phyloP scores from a whole-genome alignment of 2,113 vertebrate genomes.

The Halichoeres trimaculatus region DNA sequence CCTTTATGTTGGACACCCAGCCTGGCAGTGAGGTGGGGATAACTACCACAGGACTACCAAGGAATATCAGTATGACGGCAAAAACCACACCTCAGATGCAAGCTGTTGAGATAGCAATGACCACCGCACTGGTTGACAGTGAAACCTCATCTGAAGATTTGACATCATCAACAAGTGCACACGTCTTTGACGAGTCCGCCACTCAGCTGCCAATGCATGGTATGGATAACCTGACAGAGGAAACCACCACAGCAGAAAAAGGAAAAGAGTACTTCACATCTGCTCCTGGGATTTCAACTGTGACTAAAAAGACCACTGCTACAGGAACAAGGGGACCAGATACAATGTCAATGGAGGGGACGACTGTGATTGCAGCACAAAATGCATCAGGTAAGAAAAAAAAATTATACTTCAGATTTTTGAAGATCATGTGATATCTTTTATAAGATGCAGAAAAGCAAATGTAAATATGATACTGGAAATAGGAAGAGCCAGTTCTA shows the following conservation, averaged over 20 bases:
- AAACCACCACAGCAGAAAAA: slow-evolving; percentile 70
- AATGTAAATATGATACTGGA: too few relatives aligned
- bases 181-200: slow-evolving; percentile 72
- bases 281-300: slow-evolving; percentile 51
- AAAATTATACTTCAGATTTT: neutral
- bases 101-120: slow-evolving; percentile 20
- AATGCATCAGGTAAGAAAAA: slow-evolving; percentile 89
- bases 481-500: neutral
- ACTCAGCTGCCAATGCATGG: slow-evolving; percentile 27
- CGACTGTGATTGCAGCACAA: slow-evolving; percentile 78
- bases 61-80: neutral
- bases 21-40: slow-evolving; percentile 23
- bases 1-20: slow-evolving; percentile 42
- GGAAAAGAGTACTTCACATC: slow-evolving; percentile 85
- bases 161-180: slow-evolving; percentile 72
- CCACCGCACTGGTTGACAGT: slow-evolving; percentile 65
- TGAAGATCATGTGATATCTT: neutral
- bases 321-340: slow-evolving; percentile 67
- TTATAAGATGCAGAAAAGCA: too few relatives aligned
- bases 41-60: slow-evolving; percentile 5
- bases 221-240: slow-evolving; percentile 60
- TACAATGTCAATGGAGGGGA: slow-evolving; percentile 79
- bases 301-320: slow-evolving; percentile 68
- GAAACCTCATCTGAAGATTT: slow-evolving; percentile 76
- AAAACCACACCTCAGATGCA: slow-evolving; percentile 18